Evolutionary conservation across 2,113 vertebrate genomes (phyloP).

Genomic region (Neolamprologus hecqui): DNA sequence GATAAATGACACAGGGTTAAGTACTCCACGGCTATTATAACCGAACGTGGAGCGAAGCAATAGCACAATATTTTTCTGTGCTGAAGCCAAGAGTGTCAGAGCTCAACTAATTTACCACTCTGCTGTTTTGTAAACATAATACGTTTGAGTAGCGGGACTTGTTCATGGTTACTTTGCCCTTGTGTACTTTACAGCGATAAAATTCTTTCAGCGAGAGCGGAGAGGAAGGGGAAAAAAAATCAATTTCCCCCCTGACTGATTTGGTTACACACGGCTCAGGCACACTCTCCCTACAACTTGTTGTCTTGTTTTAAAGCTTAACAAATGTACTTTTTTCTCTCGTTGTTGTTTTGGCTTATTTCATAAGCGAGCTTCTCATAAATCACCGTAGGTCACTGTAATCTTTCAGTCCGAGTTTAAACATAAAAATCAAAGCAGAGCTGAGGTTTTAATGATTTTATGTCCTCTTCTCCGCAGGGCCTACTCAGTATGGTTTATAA

Average conservation of each 20-base stretch:
- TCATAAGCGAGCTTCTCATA: background rate
- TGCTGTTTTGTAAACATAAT: conserved; percentile 61
- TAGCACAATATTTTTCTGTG: conserved; percentile 3
- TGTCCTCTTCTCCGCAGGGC: background rate
- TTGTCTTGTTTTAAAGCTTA: conserved; percentile 24
- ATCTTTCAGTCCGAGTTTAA: background rate
- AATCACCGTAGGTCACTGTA: background rate
- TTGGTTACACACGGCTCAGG: conserved; percentile 41
- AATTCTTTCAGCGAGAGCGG: conserved; percentile 33
- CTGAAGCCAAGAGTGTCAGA: conserved; percentile 8
- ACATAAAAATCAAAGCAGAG: background rate
- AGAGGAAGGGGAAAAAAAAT: background rate
- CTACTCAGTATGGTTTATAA: conserved; percentile 8
- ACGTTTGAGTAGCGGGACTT: conserved; percentile 53
- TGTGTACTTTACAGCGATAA: conserved; percentile 61
- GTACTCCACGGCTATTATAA: conserved; percentile 5
- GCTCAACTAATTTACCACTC: conserved; percentile 59
- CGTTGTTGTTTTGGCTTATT: conserved; percentile 4
- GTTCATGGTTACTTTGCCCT: conserved; percentile 65
- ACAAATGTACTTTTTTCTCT: background rate
- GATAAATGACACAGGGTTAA: background rate
- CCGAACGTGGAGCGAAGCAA: background rate
- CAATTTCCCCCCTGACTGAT: conserved; percentile 65
- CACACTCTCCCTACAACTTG: background rate
- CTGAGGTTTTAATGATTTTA: background rate